phyloP scores from a whole-genome alignment of 1,140 invertebrate genomes.

The Agraylea sexmaculata region DNA sequence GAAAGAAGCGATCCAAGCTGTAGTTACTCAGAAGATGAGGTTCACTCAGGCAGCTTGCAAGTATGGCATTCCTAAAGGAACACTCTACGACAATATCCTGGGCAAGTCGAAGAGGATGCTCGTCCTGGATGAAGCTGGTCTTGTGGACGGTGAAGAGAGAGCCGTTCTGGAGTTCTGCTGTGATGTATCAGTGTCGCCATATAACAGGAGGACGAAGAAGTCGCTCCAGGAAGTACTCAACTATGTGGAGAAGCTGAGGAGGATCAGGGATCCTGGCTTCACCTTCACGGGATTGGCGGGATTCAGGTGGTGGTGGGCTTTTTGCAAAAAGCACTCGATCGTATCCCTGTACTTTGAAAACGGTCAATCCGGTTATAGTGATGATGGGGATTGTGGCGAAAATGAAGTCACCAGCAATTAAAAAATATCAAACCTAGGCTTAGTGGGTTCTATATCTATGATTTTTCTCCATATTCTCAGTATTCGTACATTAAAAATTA shows the following conservation, averaged over 20 bases:
- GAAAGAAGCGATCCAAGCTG: conserved; percentile 61
- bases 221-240: conserved; percentile 50
- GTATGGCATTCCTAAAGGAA: conserved; percentile 65
- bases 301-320: conserved; percentile 72
- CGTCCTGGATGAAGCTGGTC: conserved; percentile 54
- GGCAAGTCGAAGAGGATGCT: conserved; percentile 67
- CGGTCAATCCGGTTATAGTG: too few relatives aligned
- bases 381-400: too few relatives aligned
- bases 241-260: conserved; percentile 52
- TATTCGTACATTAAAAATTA: too few relatives aligned
- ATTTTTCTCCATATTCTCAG: too few relatives aligned
- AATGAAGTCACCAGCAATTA: too few relatives aligned
- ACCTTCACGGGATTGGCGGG: conserved; percentile 53
- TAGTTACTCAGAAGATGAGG: conserved; percentile 62
- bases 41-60: conserved; percentile 61
- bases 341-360: conserved; percentile 30
- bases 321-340: conserved; percentile 67
- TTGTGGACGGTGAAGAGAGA: conserved; percentile 49
- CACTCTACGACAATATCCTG: conserved; percentile 66
- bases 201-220: conserved; percentile 59
- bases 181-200: conserved; percentile 57
- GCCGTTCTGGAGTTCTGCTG: conserved; percentile 62
- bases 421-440: too few relatives aligned
- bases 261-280: conserved; percentile 49
- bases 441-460: too few relatives aligned